Conservation (phyloP, 2,113 vertebrate genomes). For the Elachura formosa region DNA sequence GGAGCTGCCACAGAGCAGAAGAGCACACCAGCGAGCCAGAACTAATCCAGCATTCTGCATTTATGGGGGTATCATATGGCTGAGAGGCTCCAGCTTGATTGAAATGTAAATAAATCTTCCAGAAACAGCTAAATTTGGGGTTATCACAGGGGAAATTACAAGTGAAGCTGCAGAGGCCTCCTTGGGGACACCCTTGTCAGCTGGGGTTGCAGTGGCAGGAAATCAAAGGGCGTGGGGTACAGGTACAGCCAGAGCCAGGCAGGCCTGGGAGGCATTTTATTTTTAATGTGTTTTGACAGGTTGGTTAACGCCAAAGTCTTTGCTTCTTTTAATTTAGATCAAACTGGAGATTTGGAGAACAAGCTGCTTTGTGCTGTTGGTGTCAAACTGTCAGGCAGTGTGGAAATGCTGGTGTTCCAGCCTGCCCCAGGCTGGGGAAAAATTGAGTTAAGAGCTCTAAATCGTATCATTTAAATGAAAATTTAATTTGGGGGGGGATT, state of each 20-base stretch:
- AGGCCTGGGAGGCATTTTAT: slow-evolving; percentile 8
- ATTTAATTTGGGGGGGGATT: not conserved
- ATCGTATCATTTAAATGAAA: not conserved
- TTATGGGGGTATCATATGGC: not conserved
- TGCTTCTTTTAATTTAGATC: slow-evolving; percentile 60
- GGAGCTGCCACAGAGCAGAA: not conserved
- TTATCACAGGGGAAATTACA: not conserved
- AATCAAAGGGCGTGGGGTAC: not conserved
- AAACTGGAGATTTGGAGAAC: slow-evolving; percentile 21
- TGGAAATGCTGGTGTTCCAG: not conserved
- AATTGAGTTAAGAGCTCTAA: not conserved
- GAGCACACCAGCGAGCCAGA: not conserved
- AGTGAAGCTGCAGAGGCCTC: not conserved
- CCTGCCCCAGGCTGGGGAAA: not conserved
- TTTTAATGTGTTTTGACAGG: slow-evolving; percentile 32
- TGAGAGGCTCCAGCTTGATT: not conserved
- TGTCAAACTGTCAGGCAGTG: slow-evolving; percentile 2
- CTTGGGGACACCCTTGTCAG: not conserved
- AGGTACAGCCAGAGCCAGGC: not conserved
- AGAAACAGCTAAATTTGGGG: not conserved
- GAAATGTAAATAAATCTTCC: not conserved
- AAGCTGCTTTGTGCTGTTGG: slow-evolving; percentile 10
- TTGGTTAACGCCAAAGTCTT: not conserved
- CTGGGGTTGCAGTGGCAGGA: not conserved
- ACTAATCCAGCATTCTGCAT: not conserved